Percentiles rank a stretch among this genome's conserved stretches.
phyloP scores from a whole-genome alignment of 2,113 vertebrate genomes.

The Cygnus buccinator region DNA sequence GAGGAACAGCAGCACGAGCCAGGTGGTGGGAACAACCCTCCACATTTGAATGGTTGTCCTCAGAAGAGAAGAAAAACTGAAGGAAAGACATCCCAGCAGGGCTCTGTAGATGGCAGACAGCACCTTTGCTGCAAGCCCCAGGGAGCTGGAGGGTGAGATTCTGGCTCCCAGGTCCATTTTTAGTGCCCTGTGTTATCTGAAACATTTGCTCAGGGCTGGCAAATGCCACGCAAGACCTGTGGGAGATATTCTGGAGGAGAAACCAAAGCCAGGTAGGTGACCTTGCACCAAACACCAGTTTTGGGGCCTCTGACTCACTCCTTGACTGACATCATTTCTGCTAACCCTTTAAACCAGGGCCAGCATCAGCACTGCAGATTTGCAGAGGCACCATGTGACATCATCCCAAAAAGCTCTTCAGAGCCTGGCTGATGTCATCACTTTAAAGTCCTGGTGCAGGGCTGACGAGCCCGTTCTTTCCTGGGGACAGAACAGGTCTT shows the following conservation, averaged over 20 bases:
- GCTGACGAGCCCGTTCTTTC: neutral
- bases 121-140: neutral
- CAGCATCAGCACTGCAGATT: slow-evolving; percentile 22
- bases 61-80: neutral
- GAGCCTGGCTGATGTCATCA: neutral
- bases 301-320: slow-evolving; percentile 4
- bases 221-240: neutral
- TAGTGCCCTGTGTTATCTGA: neutral
- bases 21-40: neutral
- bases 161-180: neutral
- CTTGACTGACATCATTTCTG: neutral
- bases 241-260: neutral
- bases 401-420: slow-evolving; percentile 11
- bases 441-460: slow-evolving; percentile 5
- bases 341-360: neutral
- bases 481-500: neutral
- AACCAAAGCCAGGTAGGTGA: neutral
- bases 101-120: neutral
- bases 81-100: neutral
- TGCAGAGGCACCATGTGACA: slow-evolving; percentile 15
- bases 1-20: neutral
- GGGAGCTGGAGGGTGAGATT: neutral
- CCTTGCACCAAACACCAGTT: neutral
- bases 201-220: neutral
- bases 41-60: neutral